Conservation (phyloP, 1,140 invertebrate genomes). For the Drosophila baimaii region DNA sequence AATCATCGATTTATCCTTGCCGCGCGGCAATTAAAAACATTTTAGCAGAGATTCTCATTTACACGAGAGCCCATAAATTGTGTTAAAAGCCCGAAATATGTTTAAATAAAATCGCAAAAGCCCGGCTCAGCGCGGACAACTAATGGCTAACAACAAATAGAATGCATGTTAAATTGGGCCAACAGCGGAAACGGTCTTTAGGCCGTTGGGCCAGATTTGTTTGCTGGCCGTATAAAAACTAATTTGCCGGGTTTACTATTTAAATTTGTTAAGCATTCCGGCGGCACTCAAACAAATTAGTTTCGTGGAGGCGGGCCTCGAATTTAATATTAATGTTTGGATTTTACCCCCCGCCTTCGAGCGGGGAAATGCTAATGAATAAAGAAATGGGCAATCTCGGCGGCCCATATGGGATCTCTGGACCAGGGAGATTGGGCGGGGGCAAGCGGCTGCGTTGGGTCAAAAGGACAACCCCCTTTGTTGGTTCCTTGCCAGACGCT, state of each 20-base stretch:
- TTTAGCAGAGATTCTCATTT: slow-evolving; percentile 48
- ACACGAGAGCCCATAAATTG: slow-evolving; percentile 43
- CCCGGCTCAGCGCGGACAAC: slow-evolving; percentile 35
- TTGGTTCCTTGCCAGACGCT: slow-evolving; percentile 54
- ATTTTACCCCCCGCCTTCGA: slow-evolving; percentile 52
- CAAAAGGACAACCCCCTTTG: slow-evolving; percentile 48
- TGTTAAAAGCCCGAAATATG: slow-evolving; percentile 37
- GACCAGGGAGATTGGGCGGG: neutral
- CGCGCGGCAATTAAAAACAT: slow-evolving; percentile 38
- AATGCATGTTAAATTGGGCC: slow-evolving; percentile 40
- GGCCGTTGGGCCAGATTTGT: slow-evolving; percentile 42
- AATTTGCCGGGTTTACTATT: slow-evolving; percentile 54
- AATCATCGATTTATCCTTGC: slow-evolving; percentile 38
- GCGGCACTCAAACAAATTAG: slow-evolving; percentile 47
- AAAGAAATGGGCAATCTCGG: slow-evolving; percentile 51
- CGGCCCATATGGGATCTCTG: slow-evolving; percentile 9
- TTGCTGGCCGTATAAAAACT: slow-evolving; percentile 43
- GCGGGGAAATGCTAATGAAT: slow-evolving; percentile 59
- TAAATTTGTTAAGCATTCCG: slow-evolving; percentile 53
- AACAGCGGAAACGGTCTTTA: slow-evolving; percentile 55
- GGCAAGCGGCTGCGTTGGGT: slow-evolving; percentile 4
- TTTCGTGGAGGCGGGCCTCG: slow-evolving; percentile 2
- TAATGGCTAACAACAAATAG: slow-evolving; percentile 46
- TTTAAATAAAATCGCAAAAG: slow-evolving; percentile 53
- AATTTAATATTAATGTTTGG: slow-evolving; percentile 73